Percentiles rank a stretch among this genome's conserved stretches.
Conservation (phyloP, 1,140 invertebrate species). For the Propsilocerus akamusi region DNA sequence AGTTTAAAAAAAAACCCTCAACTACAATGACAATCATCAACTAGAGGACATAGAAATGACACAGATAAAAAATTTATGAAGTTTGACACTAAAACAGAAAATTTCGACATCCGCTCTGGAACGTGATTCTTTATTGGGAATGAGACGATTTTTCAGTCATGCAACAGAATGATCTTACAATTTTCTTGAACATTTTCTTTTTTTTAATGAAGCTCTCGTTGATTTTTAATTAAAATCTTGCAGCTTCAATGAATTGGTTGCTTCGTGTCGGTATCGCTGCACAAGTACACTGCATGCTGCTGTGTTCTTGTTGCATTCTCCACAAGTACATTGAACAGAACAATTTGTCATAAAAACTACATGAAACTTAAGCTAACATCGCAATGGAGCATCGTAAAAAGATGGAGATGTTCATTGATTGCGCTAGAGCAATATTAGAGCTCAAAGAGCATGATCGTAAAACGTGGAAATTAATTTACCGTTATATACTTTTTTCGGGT, state of each 20-base stretch:
- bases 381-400: no score
- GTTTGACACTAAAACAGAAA: neutral
- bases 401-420: neutral
- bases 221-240: slow-evolving; percentile 1
- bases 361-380: no score
- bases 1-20: no score
- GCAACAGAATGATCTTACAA: neutral
- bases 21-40: no score
- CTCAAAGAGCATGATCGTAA: neutral
- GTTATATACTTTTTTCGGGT: neutral
- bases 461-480: no score
- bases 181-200: no score
- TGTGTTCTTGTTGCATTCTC: no score
- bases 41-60: neutral
- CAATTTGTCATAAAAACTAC: slow-evolving; percentile 3
- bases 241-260: neutral
- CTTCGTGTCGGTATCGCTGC: neutral
- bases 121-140: neutral
- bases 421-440: neutral
- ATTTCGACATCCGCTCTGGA: neutral
- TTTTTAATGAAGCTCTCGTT: neutral
- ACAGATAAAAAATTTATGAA: neutral
- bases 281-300: neutral
- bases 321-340: neutral
- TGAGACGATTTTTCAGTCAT: neutral